phyloP scores from a whole-genome alignment of 2,113 vertebrate species.

The Archilochus colubris region DNA sequence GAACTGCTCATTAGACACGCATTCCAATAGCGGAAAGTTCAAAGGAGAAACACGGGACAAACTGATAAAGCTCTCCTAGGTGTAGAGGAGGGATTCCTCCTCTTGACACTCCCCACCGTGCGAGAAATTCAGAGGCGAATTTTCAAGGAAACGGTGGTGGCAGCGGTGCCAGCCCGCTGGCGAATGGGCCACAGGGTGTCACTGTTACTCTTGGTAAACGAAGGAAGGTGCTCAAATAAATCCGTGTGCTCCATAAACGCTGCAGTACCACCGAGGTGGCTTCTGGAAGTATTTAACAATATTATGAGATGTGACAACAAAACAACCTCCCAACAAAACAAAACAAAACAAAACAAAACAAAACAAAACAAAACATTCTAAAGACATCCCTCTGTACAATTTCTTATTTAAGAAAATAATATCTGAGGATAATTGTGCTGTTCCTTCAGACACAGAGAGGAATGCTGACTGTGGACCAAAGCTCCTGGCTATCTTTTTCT shows the following conservation, averaged over 20 bases:
- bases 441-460: not conserved
- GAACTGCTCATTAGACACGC: not conserved
- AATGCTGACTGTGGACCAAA: not conserved
- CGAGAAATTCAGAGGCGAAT: not conserved
- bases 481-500: not conserved
- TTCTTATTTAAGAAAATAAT: not conserved
- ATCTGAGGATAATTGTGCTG: not conserved
- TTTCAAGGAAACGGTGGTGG: not conserved
- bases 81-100: not conserved
- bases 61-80: not conserved
- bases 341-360: not conserved
- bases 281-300: not conserved
- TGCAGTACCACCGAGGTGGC: not conserved
- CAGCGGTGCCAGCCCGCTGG: not conserved
- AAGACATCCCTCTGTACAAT: not conserved
- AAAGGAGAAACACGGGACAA: not conserved
- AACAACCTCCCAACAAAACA: not conserved
- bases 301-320: not conserved
- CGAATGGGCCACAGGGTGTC: slow-evolving; percentile 15
- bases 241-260: not conserved
- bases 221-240: not conserved
- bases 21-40: not conserved
- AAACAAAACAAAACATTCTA: not conserved
- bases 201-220: not conserved
- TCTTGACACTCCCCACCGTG: fast-evolving